Conservation (phyloP, 2,113 vertebrate genomes). For the Serinus canaria region DNA sequence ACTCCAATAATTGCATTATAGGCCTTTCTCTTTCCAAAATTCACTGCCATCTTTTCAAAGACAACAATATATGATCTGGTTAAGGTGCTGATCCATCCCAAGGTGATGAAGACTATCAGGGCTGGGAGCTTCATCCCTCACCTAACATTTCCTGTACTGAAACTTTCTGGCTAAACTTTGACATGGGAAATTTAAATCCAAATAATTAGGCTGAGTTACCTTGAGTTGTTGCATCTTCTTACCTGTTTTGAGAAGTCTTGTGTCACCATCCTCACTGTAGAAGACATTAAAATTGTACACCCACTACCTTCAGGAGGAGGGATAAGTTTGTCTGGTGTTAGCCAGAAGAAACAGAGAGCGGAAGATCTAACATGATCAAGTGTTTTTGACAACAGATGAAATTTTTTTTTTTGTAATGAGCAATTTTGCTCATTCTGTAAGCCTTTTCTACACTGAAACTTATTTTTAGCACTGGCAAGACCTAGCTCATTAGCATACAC, state of each 20-base stretch:
- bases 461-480: neutral
- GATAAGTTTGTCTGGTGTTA: neutral
- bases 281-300: neutral
- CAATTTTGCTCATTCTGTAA: neutral
- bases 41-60: neutral
- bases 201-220: neutral
- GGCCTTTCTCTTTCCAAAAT: neutral
- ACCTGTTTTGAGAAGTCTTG: neutral
- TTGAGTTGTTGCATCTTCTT: neutral
- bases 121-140: neutral
- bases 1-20: neutral
- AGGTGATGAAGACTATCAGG: neutral
- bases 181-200: neutral
- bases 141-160: neutral
- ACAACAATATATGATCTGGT: neutral
- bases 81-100: neutral
- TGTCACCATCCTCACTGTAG: neutral
- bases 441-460: neutral
- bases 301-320: neutral
- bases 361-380: neutral
- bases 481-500: neutral
- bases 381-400: neutral
- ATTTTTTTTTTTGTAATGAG: neutral
- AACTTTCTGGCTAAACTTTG: neutral
- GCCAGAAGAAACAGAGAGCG: neutral